These are phyloP conservation scores for Drosophila erecta DNA, from an alignment of 1,140 invertebrate genomes.

Conservation along the genomic window DNA sequence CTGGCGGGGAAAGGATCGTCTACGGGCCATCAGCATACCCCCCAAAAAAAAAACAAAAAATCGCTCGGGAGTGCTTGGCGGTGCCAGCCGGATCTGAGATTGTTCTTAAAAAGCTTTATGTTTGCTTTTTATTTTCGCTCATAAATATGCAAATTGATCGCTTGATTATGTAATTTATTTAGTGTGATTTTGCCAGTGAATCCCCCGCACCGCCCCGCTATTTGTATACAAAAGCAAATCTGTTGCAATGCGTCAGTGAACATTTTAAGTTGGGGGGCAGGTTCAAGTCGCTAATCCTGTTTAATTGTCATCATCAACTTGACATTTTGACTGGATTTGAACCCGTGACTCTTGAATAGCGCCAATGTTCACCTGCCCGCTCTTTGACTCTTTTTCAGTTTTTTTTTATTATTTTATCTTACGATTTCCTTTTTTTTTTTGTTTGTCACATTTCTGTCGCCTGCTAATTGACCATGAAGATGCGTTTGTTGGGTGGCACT, in stretches of 20 bases:
- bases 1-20: slow-evolving; percentile 63
- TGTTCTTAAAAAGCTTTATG: slow-evolving; percentile 62
- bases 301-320: slow-evolving; percentile 56
- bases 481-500: slow-evolving; percentile 66
- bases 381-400: slow-evolving; percentile 9
- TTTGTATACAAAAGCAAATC: slow-evolving; percentile 4
- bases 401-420: not conserved
- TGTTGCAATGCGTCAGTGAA: slow-evolving; percentile 36
- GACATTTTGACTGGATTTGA: slow-evolving; percentile 47
- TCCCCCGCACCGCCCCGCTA: not conserved
- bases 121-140: slow-evolving; percentile 72
- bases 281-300: slow-evolving; percentile 59
- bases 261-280: slow-evolving; percentile 42
- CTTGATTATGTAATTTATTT: slow-evolving; percentile 74
- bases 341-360: slow-evolving; percentile 50
- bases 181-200: slow-evolving; percentile 25
- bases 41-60: not conserved
- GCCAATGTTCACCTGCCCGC: slow-evolving; percentile 43
- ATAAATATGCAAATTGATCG: slow-evolving; percentile 74
- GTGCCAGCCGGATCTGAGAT: slow-evolving; percentile 72
- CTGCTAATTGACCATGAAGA: slow-evolving; percentile 80
- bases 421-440: slow-evolving; percentile 25
- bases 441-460: slow-evolving; percentile 64
- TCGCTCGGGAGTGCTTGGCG: slow-evolving; percentile 51
- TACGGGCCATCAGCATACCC: slow-evolving; percentile 25